Conservation (phyloP, 2,888 invertebrate species). For the Drosophila anomelani region DNA sequence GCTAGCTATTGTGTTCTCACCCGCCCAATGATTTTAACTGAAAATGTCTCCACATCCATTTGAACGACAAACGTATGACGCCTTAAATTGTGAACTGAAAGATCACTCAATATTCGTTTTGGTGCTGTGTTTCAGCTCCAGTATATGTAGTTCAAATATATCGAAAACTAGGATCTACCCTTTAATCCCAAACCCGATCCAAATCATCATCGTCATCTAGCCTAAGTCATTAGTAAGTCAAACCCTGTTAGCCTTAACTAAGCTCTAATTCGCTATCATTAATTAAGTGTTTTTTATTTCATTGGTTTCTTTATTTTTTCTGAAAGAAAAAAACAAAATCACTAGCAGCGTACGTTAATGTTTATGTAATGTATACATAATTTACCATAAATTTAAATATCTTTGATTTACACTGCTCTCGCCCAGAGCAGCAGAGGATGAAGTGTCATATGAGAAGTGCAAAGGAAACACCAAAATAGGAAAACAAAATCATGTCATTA, state of each 20-base stretch:
- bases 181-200: not conserved
- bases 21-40: slow-evolving; percentile 5
- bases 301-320: slow-evolving; percentile 52
- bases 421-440: slow-evolving; percentile 11
- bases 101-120: slow-evolving; percentile 2
- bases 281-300: slow-evolving; percentile 30
- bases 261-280: slow-evolving; percentile 2
- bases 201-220: slow-evolving; percentile 19
- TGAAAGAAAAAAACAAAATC: slow-evolving; percentile 59
- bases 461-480: slow-evolving; percentile 58
- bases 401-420: slow-evolving; percentile 24
- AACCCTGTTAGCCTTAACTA: slow-evolving; percentile 3
- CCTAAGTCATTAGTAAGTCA: slow-evolving; percentile 32
- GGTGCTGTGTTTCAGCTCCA: slow-evolving; percentile 1
- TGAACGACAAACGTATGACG: slow-evolving; percentile 8
- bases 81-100: slow-evolving; percentile 23
- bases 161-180: slow-evolving; percentile 16
- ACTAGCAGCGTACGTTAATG: slow-evolving; percentile 18
- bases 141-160: slow-evolving; percentile 30
- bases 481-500: slow-evolving; percentile 32
- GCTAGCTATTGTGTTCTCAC: slow-evolving; percentile 3
- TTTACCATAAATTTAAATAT: slow-evolving; percentile 6
- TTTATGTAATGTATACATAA: slow-evolving; percentile 22
- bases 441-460: slow-evolving; percentile 43
- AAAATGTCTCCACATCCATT: not conserved